Evolutionary conservation across 2,113 vertebrate species (phyloP), one percentile per base, ranked within the genome.

Genomic region (Oncorhynchus keta): DNA sequence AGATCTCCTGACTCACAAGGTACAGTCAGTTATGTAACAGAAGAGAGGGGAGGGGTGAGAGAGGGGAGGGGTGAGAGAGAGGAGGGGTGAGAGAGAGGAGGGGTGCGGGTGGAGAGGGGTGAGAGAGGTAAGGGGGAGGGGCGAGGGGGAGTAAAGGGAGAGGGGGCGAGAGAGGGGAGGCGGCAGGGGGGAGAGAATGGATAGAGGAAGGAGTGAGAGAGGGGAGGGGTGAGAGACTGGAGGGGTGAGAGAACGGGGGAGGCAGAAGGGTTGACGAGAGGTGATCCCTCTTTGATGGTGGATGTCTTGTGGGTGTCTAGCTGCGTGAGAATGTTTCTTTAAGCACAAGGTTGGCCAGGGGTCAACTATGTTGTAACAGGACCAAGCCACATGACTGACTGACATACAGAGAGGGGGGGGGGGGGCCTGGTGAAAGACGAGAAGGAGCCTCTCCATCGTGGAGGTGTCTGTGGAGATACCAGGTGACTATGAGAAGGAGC

Each of bases 11-110:
- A 77, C 89, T 92, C 87, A 82, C 81, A 92, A 91, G 89, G 84
- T 89, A 91, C 67, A 3, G 89, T 7, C 81, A 35, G 81, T 92
- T 92, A 90, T 48, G 74, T 84, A 92, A 91, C 80, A 14, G 1
- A 68, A 35, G 49, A 78, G 84, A 82, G 82, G 67, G 79, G 78
- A 69, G 77, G 74, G 85, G 83, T n/a, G 59, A 8, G 45, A n/a
- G 49, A 51, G 26, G 2, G 8, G 35, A 39, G 35, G 35, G 35
- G 6, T 8, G 32, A 35, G 32, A 35, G 5, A 35, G 32, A 8
- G 39, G 39, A 9, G 39, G 39, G 39, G 39, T 11, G 8, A 2
- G 39, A 24, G 24, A 24, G 24, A 1, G 7, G 35, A 8, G 35
- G 39, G 39, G 39, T 39, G 39, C 1, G 35, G 7, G 7, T 7